Base-by-base conservation (phyloP, 2,888 invertebrate genomes). In the Drosophila acutilabella region DNA sequence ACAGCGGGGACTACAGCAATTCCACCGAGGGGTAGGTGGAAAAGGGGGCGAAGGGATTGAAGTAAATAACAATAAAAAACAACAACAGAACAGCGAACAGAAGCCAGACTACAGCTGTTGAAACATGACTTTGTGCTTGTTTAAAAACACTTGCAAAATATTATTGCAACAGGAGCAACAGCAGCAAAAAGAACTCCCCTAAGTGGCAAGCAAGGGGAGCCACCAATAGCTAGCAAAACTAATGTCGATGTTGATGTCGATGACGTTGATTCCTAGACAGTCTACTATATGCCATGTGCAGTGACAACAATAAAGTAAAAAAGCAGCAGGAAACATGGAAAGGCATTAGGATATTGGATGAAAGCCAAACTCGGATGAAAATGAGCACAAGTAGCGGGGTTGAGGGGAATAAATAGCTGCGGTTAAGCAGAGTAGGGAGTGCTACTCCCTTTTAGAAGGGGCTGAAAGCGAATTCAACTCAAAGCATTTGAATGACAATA, bases 81-180 rank as follows among this genome's bases (percentile, higher is more conserved):
- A 88, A 77, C 68, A 73, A 77, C 68, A 73, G n/a, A n/a, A 51
- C 71, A 72, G 74, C 54, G 66, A 42, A 41, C 50, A 59, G 75
- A 80, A 79, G 75, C 71, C 86, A 76, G 87, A 74, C 79, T 88
- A 87, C 91, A 90, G 88, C 91, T 91, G 90, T 80, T 88, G 80
- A 75, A 83, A 90, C 91, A 90, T 90, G 91, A 80, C 86, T 89
- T 84, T 84, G 77, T 87, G 86, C 87, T 89, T 89, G 90, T 82
- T 83, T 75, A 71, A 73, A 79, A 80, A 74, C 74, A 86, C 80
- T 88, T 86, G 78, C 89, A 74, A 89, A 86, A 87, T 87, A 80
- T 89, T 89, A 84, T 78, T 83, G 77, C 74, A 74, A 64, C 71
- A 65, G 45, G 73, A 68, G 60, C 70, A 82, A 79, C 57, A 26